These are phyloP conservation scores for Mallateleia sp. DNA, from an alignment of 2,888 invertebrate genomes.

Conservation along the genomic window DNA sequence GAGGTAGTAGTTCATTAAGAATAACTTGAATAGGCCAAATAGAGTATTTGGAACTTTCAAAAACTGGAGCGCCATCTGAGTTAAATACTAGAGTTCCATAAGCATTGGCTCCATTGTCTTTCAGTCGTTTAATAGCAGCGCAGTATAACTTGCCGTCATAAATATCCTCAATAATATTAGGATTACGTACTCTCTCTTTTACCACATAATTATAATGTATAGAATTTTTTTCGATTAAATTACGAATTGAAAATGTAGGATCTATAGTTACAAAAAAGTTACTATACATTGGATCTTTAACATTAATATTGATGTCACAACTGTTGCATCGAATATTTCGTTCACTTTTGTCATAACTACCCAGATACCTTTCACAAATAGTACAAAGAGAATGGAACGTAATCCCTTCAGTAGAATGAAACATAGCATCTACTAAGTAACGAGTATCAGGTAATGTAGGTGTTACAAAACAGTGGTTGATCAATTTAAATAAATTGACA, in stretches of 20 bases:
- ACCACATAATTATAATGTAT: neutral
- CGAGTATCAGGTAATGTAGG: constrained; percentile 1
- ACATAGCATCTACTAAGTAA: neutral
- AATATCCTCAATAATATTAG: neutral
- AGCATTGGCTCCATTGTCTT: neutral
- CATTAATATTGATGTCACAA: neutral
- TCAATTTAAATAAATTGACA: neutral
- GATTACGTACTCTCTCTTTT: neutral
- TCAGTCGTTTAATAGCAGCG: neutral
- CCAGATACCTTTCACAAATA: neutral
- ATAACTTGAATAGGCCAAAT: neutral
- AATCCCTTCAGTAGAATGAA: neutral
- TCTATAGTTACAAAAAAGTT: neutral
- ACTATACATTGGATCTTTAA: neutral
- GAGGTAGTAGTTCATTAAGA: neutral
- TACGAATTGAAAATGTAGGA: neutral
- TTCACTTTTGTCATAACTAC: neutral
- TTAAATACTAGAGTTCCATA: neutral
- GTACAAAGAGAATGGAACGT: neutral
- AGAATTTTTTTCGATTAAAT: neutral
- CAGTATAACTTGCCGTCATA: neutral
- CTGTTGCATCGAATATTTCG: neutral
- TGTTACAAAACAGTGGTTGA: neutral
- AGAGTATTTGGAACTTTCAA: neutral
- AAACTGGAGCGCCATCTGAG: neutral